phyloP scores from a whole-genome alignment of 2,888 invertebrate species.

The Caenorhabditis virilis region DNA sequence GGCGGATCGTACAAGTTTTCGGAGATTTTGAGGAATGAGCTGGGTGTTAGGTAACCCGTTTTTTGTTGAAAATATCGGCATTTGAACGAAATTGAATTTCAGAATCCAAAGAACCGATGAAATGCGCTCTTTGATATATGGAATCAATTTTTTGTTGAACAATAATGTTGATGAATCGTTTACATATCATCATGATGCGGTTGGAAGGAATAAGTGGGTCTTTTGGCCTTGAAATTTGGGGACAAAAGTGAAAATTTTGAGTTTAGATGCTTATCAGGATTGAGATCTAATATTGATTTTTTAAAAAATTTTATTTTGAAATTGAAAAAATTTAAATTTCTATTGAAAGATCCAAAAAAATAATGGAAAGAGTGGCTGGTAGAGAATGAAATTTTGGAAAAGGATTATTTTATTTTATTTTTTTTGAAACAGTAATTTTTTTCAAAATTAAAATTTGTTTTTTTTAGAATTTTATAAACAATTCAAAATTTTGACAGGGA shows the following conservation, averaged over 20 bases:
- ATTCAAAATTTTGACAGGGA: too few relatives aligned
- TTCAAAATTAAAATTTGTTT: too few relatives aligned
- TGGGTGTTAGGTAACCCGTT: conserved; percentile 40
- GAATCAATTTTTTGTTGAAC: conserved; percentile 77
- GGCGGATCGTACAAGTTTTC: conserved; percentile 58
- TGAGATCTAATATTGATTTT: not conserved
- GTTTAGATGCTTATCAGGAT: not conserved
- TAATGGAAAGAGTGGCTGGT: too few relatives aligned
- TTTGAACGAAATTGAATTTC: conserved; percentile 17
- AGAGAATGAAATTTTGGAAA: too few relatives aligned
- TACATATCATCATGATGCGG: conserved; percentile 74
- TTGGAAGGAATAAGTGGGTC: conserved; percentile 49
- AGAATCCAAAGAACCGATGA: conserved; percentile 78
- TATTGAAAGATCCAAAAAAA: too few relatives aligned
- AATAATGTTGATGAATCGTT: conserved; percentile 78
- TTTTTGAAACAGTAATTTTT: too few relatives aligned
- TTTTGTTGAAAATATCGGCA: conserved; percentile 3
- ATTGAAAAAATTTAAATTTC: not conserved
- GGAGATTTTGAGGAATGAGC: conserved; percentile 41
- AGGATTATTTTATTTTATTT: too few relatives aligned
- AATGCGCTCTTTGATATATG: conserved; percentile 76
- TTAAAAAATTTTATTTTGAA: not conserved
- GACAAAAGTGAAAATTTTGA: not conserved
- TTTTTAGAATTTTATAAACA: too few relatives aligned
- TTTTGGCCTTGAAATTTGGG: not conserved